These are phyloP conservation scores for Acanthopagrus latus DNA, from an alignment of 2,797 vertebrate genomes.

Conservation along the genomic window DNA sequence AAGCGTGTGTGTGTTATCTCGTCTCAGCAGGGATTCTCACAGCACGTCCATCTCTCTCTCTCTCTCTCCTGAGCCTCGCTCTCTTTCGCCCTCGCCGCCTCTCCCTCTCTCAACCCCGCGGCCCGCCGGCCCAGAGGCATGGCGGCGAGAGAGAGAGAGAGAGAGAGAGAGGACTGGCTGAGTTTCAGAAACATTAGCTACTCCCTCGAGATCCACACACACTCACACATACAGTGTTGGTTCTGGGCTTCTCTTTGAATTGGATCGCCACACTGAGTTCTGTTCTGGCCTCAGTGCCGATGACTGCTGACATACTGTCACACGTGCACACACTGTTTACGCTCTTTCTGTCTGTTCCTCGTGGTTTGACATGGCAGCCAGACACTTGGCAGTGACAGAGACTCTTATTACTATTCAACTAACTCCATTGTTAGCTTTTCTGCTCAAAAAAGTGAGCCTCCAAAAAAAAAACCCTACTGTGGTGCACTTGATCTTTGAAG, in stretches of 20 bases:
- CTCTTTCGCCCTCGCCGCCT: slow-evolving; percentile 32
- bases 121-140: slow-evolving; percentile 36
- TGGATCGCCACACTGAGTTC: slow-evolving; percentile 27
- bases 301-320: slow-evolving; percentile 67
- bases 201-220: slow-evolving; percentile 61
- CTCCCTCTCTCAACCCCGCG: slow-evolving; percentile 25
- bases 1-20: slow-evolving; percentile 60
- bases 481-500: slow-evolving; percentile 60
- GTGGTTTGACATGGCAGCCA: slow-evolving; percentile 55
- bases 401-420: slow-evolving; percentile 51
- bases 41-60: slow-evolving; percentile 50
- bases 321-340: slow-evolving; percentile 48
- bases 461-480: slow-evolving; percentile 21
- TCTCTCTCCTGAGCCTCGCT: slow-evolving; percentile 43
- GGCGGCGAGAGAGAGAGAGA: slow-evolving; percentile 15
- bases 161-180: slow-evolving; percentile 38
- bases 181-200: slow-evolving; percentile 71
- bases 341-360: slow-evolving; percentile 49
- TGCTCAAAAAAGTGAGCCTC: slow-evolving; percentile 15
- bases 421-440: slow-evolving; percentile 55
- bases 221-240: slow-evolving; percentile 43
- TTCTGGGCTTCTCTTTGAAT: slow-evolving; percentile 41
- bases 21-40: slow-evolving; percentile 55
- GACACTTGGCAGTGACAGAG: slow-evolving; percentile 36
- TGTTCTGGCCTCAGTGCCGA: slow-evolving; percentile 49